Conservation (phyloP, 2,888 invertebrate genomes). For the Melinaea marsaeus region DNA sequence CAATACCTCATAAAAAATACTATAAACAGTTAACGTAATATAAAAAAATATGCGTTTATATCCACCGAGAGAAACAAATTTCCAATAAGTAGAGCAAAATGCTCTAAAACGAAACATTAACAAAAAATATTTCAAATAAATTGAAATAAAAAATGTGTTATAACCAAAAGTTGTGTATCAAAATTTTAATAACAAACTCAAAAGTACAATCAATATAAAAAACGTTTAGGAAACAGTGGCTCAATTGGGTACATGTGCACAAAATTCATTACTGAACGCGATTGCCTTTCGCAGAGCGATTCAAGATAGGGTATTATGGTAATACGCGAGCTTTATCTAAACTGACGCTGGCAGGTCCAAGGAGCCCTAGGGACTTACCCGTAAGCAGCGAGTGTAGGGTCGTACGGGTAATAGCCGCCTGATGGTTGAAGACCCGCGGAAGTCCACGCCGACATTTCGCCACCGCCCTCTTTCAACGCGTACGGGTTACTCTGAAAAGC, state of each 20-base stretch:
- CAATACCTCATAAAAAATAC: no score
- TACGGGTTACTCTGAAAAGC: conserved; percentile 92
- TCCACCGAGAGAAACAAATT: no score
- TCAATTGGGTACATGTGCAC: conserved; percentile 58
- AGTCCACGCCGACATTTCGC: conserved; percentile 95
- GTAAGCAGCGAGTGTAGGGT: conserved; percentile 94
- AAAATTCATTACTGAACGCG: conserved; percentile 49
- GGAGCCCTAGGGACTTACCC: conserved; percentile 85
- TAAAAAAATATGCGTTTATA: no score
- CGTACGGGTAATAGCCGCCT: conserved; percentile 95
- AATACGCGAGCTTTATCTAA: conserved; percentile 73
- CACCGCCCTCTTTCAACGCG: conserved; percentile 89
- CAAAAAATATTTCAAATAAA: no score
- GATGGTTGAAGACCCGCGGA: conserved; percentile 93
- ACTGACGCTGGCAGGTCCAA: conserved; percentile 62
- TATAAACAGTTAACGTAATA: no score
- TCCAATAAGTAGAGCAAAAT: no score
- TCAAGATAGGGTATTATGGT: conserved; percentile 71
- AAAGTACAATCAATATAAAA: conserved; percentile 4
- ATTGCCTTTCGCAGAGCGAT: conserved; percentile 73
- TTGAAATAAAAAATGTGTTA: not conserved
- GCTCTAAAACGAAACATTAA: no score
- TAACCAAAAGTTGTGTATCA: not conserved
- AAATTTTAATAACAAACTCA: not conserved
- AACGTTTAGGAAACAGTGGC: conserved; percentile 43